A percentile compares a stretch with the other conserved stretches of the same genome.
phyloP scores from a whole-genome alignment of 1,140 invertebrate genomes.

The Lineus longissimus region DNA sequence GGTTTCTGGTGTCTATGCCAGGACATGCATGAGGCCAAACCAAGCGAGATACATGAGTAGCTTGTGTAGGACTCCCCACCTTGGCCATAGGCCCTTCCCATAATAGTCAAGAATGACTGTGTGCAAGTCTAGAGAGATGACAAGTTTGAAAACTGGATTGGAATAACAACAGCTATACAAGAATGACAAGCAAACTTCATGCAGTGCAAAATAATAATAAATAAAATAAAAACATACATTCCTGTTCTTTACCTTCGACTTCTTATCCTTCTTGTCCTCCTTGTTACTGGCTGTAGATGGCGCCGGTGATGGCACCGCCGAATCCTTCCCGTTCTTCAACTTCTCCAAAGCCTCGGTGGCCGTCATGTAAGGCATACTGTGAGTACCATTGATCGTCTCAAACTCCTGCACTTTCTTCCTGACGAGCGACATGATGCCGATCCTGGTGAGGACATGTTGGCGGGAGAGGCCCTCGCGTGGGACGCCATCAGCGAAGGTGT shows the following conservation, averaged over 20 bases:
- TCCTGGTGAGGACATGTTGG: conserved; percentile 96
- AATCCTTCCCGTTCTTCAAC: conserved; percentile 51
- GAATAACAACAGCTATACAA: too few relatives aligned
- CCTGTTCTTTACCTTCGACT: conserved; percentile 26
- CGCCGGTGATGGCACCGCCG: conserved; percentile 68
- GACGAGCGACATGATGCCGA: conserved; percentile 99
- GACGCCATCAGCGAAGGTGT: conserved; percentile 98
- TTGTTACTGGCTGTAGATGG: conserved; percentile 49
- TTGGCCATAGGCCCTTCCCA: too few relatives aligned
- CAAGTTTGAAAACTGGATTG: too few relatives aligned
- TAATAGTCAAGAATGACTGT: too few relatives aligned
- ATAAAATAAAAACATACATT: conserved; percentile 10
- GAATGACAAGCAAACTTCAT: too few relatives aligned
- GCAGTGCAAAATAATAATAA: too few relatives aligned
- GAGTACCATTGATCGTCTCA: conserved; percentile 95
- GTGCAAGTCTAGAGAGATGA: too few relatives aligned
- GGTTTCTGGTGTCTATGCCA: too few relatives aligned
- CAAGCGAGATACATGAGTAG: too few relatives aligned
- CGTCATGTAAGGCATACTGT: conserved; percentile 82
- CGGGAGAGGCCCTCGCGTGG: conserved; percentile 96
- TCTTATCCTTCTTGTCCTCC: conserved; percentile 20
- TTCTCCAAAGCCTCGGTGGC: conserved; percentile 67
- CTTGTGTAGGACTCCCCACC: too few relatives aligned
- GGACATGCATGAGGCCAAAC: too few relatives aligned
- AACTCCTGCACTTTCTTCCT: conserved; percentile 99